phyloP scores from a whole-genome alignment of 2,797 vertebrate genomes.

The Hoplostethus atlanticus region DNA sequence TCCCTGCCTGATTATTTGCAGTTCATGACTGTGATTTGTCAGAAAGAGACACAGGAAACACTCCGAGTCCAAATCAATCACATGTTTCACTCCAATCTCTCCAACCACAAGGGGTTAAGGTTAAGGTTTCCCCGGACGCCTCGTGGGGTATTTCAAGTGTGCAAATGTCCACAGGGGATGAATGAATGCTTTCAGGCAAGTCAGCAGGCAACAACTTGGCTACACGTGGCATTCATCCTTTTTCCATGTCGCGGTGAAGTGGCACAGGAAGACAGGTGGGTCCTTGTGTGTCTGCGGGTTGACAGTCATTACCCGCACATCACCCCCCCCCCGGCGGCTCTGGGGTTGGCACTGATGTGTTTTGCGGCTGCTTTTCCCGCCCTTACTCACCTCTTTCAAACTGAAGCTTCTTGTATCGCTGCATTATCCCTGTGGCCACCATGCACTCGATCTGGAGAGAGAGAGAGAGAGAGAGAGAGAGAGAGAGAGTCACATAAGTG shows the following conservation, averaged over 20 bases:
- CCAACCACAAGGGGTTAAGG: not conserved
- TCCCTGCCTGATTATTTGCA: constrained; percentile 4
- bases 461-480: constrained; percentile 27
- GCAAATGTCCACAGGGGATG: constrained; percentile 11
- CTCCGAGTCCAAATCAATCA: not conserved
- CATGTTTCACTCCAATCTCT: constrained; percentile 10
- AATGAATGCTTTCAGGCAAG: constrained; percentile 32
- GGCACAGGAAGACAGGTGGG: constrained; percentile 19
- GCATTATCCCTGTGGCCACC: constrained; percentile 97
- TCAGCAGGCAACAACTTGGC: constrained; percentile 1
- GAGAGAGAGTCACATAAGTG: constrained; percentile 28
- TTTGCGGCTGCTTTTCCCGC: constrained; percentile 12
- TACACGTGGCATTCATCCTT: constrained; percentile 48
- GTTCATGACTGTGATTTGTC: not conserved
- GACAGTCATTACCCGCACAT: constrained; percentile 25
- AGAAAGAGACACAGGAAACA: constrained; percentile 4
- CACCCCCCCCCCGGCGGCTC: constrained; percentile 21
- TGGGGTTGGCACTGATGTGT: constrained; percentile 20
- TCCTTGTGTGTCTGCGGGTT: constrained; percentile 34
- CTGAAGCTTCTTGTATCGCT: constrained; percentile 96
- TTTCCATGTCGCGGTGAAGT: constrained; percentile 36
- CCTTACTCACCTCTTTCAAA: constrained; percentile 94
- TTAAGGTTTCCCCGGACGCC: constrained; percentile 4
- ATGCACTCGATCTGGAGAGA: constrained; percentile 94
- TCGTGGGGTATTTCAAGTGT: constrained; percentile 19